These are phyloP conservation scores for Sussaba pulchella DNA, from an alignment of 2,888 invertebrate species.

Conservation along the genomic window DNA sequence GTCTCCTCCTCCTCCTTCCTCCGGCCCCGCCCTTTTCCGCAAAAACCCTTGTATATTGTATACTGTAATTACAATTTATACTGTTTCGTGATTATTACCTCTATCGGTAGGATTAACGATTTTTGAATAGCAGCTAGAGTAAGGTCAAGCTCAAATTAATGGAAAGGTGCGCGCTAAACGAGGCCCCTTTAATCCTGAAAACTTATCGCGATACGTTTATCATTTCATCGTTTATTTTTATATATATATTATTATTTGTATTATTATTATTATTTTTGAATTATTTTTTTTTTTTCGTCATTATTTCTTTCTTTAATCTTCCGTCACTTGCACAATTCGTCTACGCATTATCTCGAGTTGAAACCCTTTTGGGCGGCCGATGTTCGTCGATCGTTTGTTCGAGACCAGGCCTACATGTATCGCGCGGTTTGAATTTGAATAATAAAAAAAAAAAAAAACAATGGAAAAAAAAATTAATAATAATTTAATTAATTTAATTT, in stretches of 20 bases:
- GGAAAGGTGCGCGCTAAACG: constrained; percentile 64
- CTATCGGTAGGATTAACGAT: constrained; percentile 79
- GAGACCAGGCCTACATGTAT: constrained; percentile 61
- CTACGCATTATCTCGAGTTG: constrained; percentile 28
- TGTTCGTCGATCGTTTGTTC: constrained; percentile 54
- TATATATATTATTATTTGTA: too few species aligned
- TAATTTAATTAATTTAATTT: too few species aligned
- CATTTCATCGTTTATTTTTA: not conserved
- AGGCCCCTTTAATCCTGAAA: constrained; percentile 66
- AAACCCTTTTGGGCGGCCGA: constrained; percentile 14
- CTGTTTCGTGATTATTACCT: constrained; percentile 80
- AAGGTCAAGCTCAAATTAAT: constrained; percentile 82
- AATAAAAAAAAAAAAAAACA: constrained; percentile 20
- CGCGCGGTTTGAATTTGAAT: constrained; percentile 45
- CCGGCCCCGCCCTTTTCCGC: not conserved
- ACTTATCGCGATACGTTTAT: constrained; percentile 65
- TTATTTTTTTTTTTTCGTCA: constrained; percentile 44
- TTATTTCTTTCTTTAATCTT: constrained; percentile 22
- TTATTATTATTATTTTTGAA: too few species aligned
- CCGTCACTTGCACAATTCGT: constrained; percentile 58
- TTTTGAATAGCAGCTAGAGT: constrained; percentile 79
- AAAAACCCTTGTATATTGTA: constrained; percentile 79
- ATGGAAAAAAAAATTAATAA: constrained; percentile 20
- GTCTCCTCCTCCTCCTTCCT: not conserved
- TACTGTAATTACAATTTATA: constrained; percentile 83